Conservation (phyloP, 2,113 vertebrate species). For the Trematocara marginatum region DNA sequence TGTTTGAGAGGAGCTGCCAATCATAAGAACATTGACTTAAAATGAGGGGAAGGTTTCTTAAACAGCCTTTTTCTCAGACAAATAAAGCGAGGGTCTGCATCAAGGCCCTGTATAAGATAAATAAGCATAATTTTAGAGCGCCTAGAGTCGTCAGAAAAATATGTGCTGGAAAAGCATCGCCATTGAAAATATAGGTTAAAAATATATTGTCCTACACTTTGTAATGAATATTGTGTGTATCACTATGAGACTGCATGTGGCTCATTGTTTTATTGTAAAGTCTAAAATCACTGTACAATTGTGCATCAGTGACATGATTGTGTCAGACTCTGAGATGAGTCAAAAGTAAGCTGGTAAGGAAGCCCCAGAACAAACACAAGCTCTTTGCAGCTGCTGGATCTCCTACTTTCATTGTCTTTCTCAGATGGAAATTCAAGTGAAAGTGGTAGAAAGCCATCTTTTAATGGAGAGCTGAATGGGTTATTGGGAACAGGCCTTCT, state of each 20-base stretch:
- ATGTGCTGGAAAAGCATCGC: neutral
- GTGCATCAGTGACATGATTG: neutral
- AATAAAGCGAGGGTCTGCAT: neutral
- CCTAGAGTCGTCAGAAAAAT: neutral
- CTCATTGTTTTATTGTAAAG: neutral
- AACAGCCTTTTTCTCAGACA: neutral
- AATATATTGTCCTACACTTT: neutral
- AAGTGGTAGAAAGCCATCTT: slow-evolving; percentile 75
- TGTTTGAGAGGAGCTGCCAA: neutral
- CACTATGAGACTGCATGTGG: neutral
- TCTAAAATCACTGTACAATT: neutral
- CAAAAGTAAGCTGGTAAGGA: neutral
- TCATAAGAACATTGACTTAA: neutral
- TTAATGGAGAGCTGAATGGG: slow-evolving; percentile 92
- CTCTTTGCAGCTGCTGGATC: neutral
- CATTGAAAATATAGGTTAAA: neutral
- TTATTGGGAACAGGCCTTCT: slow-evolving; percentile 84
- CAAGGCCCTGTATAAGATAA: neutral
- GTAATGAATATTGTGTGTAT: neutral
- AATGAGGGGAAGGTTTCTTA: neutral
- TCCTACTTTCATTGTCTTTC: neutral
- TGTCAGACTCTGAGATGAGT: neutral
- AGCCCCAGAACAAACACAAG: neutral
- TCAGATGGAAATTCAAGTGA: slow-evolving; percentile 76
- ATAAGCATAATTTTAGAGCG: neutral